phyloP scores from a whole-genome alignment of 2,797 vertebrate species.

The Uromys caudimaculatus region DNA sequence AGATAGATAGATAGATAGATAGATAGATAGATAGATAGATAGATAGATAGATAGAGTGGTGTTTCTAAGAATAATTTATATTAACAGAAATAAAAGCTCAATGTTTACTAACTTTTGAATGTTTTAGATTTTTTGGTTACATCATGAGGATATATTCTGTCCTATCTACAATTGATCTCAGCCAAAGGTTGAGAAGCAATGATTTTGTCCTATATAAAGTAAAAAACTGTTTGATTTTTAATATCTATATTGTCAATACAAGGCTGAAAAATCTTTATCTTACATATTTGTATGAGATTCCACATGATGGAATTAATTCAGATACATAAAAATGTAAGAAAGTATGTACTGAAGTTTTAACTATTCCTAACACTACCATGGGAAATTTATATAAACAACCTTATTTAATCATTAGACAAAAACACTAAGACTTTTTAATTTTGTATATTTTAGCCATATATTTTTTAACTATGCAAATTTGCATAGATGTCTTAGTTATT shows the following conservation, averaged over 20 bases:
- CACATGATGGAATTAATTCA: not conserved
- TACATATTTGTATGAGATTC: not conserved
- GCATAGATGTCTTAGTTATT: not conserved
- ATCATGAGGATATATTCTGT: not conserved
- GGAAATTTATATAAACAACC: not conserved
- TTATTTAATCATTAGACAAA: slow-evolving; percentile 38
- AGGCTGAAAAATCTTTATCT: not conserved
- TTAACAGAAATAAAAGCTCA: not conserved
- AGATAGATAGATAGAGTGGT: not conserved
- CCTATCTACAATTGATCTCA: not conserved
- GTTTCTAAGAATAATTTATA: not conserved
- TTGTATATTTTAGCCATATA: not conserved
- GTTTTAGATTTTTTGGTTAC: not conserved
- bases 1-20: not conserved
- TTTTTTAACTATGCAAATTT: not conserved
- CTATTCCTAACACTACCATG: not conserved
- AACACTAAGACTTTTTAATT: not conserved
- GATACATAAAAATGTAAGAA: slow-evolving; percentile 25
- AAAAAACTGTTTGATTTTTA: not conserved
- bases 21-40: not conserved
- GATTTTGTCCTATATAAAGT: not conserved
- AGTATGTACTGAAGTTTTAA: not conserved
- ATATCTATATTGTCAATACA: not conserved
- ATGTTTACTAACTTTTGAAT: not conserved
- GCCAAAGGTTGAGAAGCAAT: not conserved